These are phyloP conservation scores for Siphlonurus alternatus DNA, from an alignment of 2,888 invertebrate species.

Conservation along the genomic window DNA sequence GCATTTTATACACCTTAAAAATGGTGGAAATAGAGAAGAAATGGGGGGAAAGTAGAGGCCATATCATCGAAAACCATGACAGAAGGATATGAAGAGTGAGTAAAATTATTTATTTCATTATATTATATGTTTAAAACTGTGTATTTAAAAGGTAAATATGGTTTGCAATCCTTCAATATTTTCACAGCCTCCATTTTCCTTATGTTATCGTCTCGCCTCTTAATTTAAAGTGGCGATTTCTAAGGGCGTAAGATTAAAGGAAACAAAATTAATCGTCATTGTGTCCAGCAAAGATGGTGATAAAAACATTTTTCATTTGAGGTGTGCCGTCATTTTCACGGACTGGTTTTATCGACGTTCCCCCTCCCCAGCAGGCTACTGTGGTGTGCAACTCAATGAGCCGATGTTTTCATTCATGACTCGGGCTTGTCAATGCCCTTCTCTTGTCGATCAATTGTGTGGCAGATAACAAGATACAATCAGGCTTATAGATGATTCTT, in stretches of 20 bases:
- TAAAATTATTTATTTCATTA: slow-evolving; percentile 23
- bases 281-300: no score
- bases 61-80: slow-evolving; percentile 75
- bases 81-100: slow-evolving; percentile 84
- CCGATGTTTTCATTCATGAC: slow-evolving; percentile 11
- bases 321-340: no score
- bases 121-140: no score
- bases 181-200: slow-evolving; percentile 14
- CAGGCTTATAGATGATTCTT: no score
- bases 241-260: no score
- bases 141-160: no score
- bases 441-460: background rate
- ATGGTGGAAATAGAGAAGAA: slow-evolving; percentile 67
- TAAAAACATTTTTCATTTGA: no score
- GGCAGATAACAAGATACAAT: no score
- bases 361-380: background rate
- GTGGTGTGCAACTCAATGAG: slow-evolving; percentile 7
- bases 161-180: slow-evolving; percentile 7
- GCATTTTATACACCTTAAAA: slow-evolving; percentile 45
- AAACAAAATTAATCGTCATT: no score
- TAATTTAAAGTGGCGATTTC: no score
- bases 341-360: background rate
- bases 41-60: slow-evolving; percentile 69
- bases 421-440: background rate
- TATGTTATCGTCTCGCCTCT: slow-evolving; percentile 10